Base-by-base conservation (phyloP, 37 sponge, comb jelly and placozoan species). In the Haliclona indistincta region DNA sequence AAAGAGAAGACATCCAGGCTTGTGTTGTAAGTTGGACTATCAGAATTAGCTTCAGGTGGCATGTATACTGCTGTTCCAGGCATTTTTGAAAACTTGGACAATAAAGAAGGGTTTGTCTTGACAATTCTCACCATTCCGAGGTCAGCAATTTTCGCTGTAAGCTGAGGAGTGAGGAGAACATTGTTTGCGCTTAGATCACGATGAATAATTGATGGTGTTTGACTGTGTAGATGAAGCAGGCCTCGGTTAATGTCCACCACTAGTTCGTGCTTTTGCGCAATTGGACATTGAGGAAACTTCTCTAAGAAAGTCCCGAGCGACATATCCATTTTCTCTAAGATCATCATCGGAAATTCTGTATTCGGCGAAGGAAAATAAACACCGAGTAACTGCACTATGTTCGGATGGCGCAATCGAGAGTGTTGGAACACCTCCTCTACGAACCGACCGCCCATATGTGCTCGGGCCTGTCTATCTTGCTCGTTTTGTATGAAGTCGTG, bases 121-220 rank as follows among this genome's bases (percentile, higher is more conserved):
- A 80, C 8, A 22, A 72, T 53, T 35, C 52, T 64, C 6, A 67
- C 73, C 82, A 63, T 5, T 3, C 82, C 82, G n/a, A 81, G 45
- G 49, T 81, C 82, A 40, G 73, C 62, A 4, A 81, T 64, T 56
- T 81, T 81, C 13, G 82, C 82, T 63, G 25, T 38, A 54, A 81
- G 11, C 15, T 62, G 39, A 3, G 53, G 56, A 1, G 82, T 66
- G 45, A 81, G 64, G 1, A 81, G 67, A 23, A 81, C 74, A 47
- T 81, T 81, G 55, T 81, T 81, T 22, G 82, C 34, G 10, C 67
- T 72, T 32, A 81, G 67, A 63, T 81, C 73, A 51, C 82, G 56
- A 37, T 81, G 82, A 11, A 72, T 53, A 22, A 81, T 73, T 0
- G 82, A 65, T 17, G 64, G 53, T 13, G 5, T 32, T 63, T 72